Evolutionary conservation across 2,888 invertebrate species (phyloP).

Genomic region (Trachelus stipa): DNA sequence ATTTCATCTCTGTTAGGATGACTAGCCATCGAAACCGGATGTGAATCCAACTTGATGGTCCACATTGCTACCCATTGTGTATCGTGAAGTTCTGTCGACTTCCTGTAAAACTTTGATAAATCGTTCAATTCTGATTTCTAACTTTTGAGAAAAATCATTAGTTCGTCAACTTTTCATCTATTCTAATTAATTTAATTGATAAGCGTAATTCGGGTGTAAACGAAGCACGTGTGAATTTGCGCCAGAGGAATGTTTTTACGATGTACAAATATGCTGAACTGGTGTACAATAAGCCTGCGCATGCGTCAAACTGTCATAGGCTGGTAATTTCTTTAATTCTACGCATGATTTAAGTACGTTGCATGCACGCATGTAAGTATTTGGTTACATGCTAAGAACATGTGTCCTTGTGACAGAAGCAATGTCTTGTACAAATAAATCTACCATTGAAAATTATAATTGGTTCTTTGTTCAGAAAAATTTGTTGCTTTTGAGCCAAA

Average conservation of each 20-base stretch:
- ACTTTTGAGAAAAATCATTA: neutral
- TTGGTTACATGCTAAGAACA: neutral
- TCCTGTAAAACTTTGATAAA: slow-evolving; percentile 47
- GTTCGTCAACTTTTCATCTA: neutral
- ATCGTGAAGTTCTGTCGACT: slow-evolving; percentile 13
- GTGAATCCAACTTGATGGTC: slow-evolving; percentile 38
- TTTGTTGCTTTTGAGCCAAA: too few species aligned
- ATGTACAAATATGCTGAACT: neutral
- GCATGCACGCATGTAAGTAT: neutral
- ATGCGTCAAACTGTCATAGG: neutral
- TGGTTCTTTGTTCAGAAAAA: neutral
- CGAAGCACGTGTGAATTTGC: neutral
- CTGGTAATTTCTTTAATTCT: neutral
- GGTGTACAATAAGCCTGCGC: neutral
- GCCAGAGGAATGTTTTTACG: neutral
- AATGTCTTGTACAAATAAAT: neutral
- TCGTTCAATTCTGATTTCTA: neutral
- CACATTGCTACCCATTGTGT: slow-evolving; percentile 40
- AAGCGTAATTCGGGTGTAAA: neutral
- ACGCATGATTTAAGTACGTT: neutral
- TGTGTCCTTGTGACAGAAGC: neutral
- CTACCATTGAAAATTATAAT: neutral
- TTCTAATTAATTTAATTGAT: neutral
- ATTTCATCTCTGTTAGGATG: slow-evolving; percentile 41
- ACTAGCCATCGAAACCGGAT: slow-evolving; percentile 31